Evolutionary conservation across 2,113 vertebrate genomes (phyloP).

Genomic region (Tinamus guttatus): DNA sequence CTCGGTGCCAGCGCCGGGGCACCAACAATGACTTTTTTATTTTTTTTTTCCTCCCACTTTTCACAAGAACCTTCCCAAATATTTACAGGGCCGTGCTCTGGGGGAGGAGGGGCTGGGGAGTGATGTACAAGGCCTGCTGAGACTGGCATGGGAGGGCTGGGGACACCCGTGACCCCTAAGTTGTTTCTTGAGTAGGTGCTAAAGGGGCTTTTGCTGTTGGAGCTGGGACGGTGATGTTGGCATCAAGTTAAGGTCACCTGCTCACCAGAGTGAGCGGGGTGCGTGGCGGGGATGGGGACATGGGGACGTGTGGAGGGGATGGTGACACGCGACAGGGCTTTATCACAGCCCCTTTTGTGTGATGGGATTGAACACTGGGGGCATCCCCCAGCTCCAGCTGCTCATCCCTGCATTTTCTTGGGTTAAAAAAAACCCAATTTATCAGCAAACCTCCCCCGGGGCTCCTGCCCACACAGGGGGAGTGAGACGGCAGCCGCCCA

Average conservation of each 20-base stretch:
- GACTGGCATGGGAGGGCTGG: no score
- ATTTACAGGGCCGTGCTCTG: neutral
- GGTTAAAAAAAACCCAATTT: conserved; percentile 49
- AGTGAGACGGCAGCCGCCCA: neutral
- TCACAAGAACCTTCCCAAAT: neutral
- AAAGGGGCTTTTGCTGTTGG: accelerated
- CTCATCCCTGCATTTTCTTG: neutral
- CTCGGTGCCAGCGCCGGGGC: neutral
- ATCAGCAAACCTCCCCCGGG: neutral
- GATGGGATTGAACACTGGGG: no score
- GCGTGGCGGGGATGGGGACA: no score
- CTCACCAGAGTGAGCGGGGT: accelerated
- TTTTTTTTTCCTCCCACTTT: neutral
- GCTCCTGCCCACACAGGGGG: accelerated
- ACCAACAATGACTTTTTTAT: no score
- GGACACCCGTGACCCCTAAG: neutral
- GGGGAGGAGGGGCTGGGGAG: neutral
- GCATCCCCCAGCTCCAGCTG: no score
- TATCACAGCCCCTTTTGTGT: no score
- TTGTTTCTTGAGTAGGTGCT: accelerated
- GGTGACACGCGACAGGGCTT: no score
- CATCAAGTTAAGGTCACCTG: neutral
- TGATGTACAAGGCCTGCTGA: no score
- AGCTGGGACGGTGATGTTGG: accelerated
- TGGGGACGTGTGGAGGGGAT: no score